Conservation (phyloP, 1,140 invertebrate species). For the Cydia amplana region DNA sequence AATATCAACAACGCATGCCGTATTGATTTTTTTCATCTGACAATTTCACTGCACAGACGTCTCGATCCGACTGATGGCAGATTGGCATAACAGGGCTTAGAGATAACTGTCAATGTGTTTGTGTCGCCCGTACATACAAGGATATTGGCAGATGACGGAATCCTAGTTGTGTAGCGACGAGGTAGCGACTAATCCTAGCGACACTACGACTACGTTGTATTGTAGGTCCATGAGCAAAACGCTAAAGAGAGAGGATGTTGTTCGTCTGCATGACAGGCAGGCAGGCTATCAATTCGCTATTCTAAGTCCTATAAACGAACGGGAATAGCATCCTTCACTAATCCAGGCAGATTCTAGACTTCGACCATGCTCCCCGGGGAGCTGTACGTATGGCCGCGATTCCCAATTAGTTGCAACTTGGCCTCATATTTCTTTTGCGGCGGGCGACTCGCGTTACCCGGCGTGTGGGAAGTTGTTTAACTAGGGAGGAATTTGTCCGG, state of each 20-base stretch:
- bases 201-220: no score
- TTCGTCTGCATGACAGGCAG: background rate
- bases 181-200: no score
- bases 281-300: background rate
- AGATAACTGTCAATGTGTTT: no score
- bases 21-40: no score
- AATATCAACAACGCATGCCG: no score
- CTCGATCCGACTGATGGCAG: no score
- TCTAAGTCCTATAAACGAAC: background rate
- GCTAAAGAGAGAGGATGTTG: background rate
- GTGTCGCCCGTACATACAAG: no score
- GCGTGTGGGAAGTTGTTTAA: background rate
- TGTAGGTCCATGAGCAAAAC: no score
- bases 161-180: no score
- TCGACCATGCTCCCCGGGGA: conserved; percentile 43
- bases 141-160: no score
- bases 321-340: conserved; percentile 36
- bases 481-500: background rate
- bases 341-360: conserved; percentile 51
- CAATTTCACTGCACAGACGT: no score
- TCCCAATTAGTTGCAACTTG: conserved; percentile 67
- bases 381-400: conserved; percentile 62
- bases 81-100: no score
- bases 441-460: background rate
- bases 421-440: conserved; percentile 60